A percentile compares a stretch with the other conserved stretches of the same genome.
phyloP scores from a whole-genome alignment of 2,888 invertebrate genomes.

The Lucinisca nassula region DNA sequence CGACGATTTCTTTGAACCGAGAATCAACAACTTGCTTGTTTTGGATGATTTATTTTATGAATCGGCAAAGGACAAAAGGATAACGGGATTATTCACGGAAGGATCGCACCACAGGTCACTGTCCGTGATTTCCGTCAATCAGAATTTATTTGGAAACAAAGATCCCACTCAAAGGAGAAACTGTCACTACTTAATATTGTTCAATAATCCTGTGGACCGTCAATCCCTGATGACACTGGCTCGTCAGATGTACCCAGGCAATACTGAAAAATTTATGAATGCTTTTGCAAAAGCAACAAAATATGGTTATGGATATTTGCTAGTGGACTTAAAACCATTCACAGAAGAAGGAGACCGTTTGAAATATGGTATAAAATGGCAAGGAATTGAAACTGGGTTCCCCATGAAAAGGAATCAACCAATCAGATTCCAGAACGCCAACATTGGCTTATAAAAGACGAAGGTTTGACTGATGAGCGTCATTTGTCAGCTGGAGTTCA shows the following conservation, averaged over 20 bases:
- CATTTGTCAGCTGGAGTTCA: slow-evolving; percentile 17
- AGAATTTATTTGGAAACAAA: slow-evolving; percentile 55
- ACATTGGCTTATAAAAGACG: not conserved
- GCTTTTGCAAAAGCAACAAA: slow-evolving; percentile 18
- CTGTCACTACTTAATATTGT: slow-evolving; percentile 59
- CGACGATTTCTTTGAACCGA: slow-evolving; percentile 41
- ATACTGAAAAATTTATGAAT: slow-evolving; percentile 10
- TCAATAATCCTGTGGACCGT: slow-evolving; percentile 61
- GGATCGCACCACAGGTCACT: slow-evolving; percentile 56
- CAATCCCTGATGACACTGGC: slow-evolving; percentile 57
- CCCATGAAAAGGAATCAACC: not conserved
- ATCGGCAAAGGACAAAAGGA: slow-evolving; percentile 36
- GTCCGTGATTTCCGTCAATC: slow-evolving; percentile 51
- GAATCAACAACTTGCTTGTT: slow-evolving; percentile 34
- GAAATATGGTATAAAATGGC: not conserved
- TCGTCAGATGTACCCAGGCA: slow-evolving; percentile 58
- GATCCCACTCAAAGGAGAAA: slow-evolving; percentile 66
- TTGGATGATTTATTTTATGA: slow-evolving; percentile 51
- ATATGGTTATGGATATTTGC: slow-evolving; percentile 10
- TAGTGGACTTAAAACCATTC: slow-evolving; percentile 14
- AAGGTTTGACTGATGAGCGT: not conserved
- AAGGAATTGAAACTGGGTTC: not conserved
- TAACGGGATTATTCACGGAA: slow-evolving; percentile 60
- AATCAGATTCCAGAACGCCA: not conserved
- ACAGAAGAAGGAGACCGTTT: not conserved